phyloP scores from a whole-genome alignment of 1,140 invertebrate genomes.

The Bombus fervidus region DNA sequence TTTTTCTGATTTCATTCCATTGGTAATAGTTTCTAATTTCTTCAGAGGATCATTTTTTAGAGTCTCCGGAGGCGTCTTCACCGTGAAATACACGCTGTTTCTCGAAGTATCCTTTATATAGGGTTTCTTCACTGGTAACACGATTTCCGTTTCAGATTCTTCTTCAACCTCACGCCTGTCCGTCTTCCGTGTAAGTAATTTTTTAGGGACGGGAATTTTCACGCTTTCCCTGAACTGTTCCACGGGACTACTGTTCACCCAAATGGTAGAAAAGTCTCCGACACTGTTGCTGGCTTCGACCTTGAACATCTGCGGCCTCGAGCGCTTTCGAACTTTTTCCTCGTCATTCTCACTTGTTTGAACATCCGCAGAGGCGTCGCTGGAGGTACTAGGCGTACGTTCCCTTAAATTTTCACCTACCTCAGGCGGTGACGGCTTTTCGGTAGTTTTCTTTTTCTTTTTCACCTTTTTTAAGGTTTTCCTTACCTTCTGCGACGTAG shows the following conservation, averaged over 20 bases:
- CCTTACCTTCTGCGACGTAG: constrained; percentile 29
- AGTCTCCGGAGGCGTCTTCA: constrained; percentile 67
- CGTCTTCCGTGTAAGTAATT: neutral
- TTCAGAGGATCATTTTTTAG: constrained; percentile 35
- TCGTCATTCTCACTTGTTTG: constrained; percentile 14
- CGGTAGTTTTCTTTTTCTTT: constrained; percentile 53
- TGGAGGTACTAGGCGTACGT: neutral
- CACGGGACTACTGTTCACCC: constrained; percentile 58
- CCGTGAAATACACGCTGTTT: constrained; percentile 78
- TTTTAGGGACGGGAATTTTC: constrained; percentile 70
- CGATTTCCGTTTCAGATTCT: constrained; percentile 59
- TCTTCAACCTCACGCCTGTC: constrained; percentile 10
- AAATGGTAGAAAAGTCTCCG: constrained; percentile 75
- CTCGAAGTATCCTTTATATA: constrained; percentile 76
- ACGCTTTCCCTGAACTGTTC: constrained; percentile 77
- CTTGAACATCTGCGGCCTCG: constrained; percentile 63
- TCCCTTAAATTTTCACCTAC: neutral
- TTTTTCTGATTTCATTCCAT: too few relatives aligned
- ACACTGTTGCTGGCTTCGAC: constrained; percentile 78
- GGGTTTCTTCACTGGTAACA: constrained; percentile 73
- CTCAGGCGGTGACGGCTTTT: constrained; percentile 24
- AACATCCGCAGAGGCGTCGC: neutral
- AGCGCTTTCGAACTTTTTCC: neutral
- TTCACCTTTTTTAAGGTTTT: constrained; percentile 57
- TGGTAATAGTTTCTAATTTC: neutral